Base-by-base conservation (phyloP, 2,888 invertebrate species). In the Phlogophora meticulosa region DNA sequence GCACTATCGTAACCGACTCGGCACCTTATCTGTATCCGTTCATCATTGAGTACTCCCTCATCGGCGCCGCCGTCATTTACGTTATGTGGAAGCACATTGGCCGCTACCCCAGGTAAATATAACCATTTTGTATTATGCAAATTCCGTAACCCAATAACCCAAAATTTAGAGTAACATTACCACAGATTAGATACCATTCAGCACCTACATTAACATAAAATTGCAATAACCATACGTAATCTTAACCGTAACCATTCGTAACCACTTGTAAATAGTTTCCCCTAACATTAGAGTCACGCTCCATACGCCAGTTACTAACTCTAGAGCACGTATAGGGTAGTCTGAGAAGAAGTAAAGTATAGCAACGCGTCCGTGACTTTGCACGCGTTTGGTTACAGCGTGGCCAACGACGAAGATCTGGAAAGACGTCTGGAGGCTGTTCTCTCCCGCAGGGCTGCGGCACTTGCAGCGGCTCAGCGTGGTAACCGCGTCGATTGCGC, bases 41-140 rank as follows among this genome's bases (percentile, higher is more conserved):
- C 93, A 98, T 99, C 87, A 98, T 99, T 86, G 98, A 99, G 91
- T 99, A 99, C 94, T 98, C 99, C 74, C 95, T 99, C 78, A 98
- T 99, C 87, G 99, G 99, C 22, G 98, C 99, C 56, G 98, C 99
- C 58, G 99, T 99, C 45, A 97, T 99, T 86, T 99, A 98, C 91
- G 98, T 99, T 59, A 99, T 99, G 98, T 99, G 99, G 99, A 98
- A 98, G 90, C 98, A 98, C 89, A 98, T 98, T 91, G 98, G 98
- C 66, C 97, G 98, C 89, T 97, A 98, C 93, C 98, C 98, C 57
- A 97, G 97, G 96, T 97, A 94, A 94, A 83, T 87, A 85, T 75
- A 68, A n/a, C 13, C 10, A 13, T 67, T 69, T 64, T 51, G 13
- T 66, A 42, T 48, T 51, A 58, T 42, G 28, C 24, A 34, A 34